Evolutionary conservation across 2,113 vertebrate genomes (phyloP).

Genomic region (Motacilla alba): DNA sequence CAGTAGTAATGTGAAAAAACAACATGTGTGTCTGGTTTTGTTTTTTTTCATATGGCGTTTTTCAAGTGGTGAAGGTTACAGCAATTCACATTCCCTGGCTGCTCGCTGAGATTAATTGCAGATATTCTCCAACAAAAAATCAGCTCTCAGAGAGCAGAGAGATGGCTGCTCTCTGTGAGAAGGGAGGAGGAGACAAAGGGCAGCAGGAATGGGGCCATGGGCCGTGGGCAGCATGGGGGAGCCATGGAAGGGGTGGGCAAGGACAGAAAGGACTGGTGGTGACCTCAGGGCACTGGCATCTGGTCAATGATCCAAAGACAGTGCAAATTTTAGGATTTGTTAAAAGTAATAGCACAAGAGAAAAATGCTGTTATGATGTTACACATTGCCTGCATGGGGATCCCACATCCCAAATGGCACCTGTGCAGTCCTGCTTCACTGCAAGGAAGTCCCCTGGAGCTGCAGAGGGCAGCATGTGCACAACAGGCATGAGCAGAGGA

Average conservation of each 20-base stretch:
- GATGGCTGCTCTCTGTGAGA: neutral
- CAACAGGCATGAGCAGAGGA: neutral
- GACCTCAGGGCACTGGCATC: neutral
- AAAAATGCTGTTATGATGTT: rapidly evolving
- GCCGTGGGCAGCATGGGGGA: neutral
- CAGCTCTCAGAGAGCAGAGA: neutral
- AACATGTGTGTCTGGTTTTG: neutral
- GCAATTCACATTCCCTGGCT: neutral
- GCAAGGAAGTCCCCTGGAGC: neutral
- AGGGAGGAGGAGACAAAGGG: neutral
- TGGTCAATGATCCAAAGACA: neutral
- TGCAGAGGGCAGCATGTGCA: neutral
- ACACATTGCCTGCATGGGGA: neutral
- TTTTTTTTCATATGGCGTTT: neutral
- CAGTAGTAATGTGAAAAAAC: neutral
- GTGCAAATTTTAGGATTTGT: neutral
- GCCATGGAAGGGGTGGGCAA: rapidly evolving
- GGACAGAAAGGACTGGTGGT: neutral
- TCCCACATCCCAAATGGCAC: neutral
- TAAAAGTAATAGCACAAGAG: neutral
- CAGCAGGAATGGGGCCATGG: neutral
- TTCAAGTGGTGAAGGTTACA: neutral
- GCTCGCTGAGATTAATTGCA: neutral
- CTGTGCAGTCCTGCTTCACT: neutral
- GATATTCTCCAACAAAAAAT: neutral